Percentiles rank a stretch among this genome's conserved stretches.
Evolutionary conservation across 2,797 vertebrate genomes (phyloP).

Genomic region (Crossoptilon crossoptilon): DNA sequence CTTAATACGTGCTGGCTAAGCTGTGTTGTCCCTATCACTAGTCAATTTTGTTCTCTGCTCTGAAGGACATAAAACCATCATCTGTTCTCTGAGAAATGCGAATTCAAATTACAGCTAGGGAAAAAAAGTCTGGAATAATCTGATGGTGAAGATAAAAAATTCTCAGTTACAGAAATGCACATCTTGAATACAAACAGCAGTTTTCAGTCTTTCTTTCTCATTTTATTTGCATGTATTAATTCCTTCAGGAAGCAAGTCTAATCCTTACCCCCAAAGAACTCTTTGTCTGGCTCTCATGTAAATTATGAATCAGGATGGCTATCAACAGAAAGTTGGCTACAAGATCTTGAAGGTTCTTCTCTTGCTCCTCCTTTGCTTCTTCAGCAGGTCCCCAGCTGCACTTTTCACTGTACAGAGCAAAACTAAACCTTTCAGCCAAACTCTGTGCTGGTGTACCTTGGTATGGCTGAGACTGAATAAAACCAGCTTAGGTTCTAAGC

Average conservation of each 20-base stretch:
- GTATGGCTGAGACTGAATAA: neutral
- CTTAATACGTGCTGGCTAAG: conserved; percentile 21
- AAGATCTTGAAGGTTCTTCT: neutral
- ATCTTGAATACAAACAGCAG: neutral
- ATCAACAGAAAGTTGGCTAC: neutral
- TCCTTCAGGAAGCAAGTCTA: conserved; percentile 17
- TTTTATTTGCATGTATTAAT: conserved; percentile 10
- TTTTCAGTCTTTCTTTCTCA: neutral
- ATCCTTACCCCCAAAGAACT: conserved; percentile 2
- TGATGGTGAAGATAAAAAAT: conserved; percentile 50
- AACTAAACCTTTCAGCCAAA: neutral
- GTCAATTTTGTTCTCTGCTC: neutral
- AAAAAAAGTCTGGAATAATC: conserved; percentile 24
- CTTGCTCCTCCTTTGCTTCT: neutral
- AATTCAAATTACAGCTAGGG: conserved; percentile 8
- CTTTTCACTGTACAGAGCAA: neutral
- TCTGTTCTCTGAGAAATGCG: conserved; percentile 35
- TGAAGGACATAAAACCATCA: conserved; percentile 33
- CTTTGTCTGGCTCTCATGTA: conserved; percentile 20
- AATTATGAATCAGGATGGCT: neutral
- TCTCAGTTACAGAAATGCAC: conserved; percentile 10
- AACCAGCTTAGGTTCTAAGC: neutral
- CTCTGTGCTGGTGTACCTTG: neutral
- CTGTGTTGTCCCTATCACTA: neutral
- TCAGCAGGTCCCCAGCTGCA: neutral